A percentile compares a stretch with the other conserved stretches of the same genome.
phyloP scores from a whole-genome alignment of 1,140 invertebrate genomes.

The Zaprionus ornatus region DNA sequence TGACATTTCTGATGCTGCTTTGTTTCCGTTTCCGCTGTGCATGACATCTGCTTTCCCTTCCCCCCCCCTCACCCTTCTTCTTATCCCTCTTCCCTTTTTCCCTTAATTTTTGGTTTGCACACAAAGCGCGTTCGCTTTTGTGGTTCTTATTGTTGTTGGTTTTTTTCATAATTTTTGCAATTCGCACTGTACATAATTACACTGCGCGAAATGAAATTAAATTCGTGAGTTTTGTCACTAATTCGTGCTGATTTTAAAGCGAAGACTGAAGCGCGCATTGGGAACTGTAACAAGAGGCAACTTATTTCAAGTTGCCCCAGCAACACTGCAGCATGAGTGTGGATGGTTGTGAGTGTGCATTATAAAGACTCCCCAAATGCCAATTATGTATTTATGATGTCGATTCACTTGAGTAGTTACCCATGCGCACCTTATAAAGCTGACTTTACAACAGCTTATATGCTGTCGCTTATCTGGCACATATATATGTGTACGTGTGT shows the following conservation, averaged over 20 bases:
- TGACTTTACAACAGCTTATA: conserved; percentile 21
- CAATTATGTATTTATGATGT: conserved; percentile 67
- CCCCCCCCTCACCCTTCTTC: background rate
- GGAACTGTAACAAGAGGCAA: background rate
- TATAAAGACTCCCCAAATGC: conserved; percentile 25
- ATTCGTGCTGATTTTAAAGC: conserved; percentile 15
- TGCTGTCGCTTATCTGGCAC: conserved; percentile 26
- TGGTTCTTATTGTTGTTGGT: conserved; percentile 17
- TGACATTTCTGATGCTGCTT: conserved; percentile 62
- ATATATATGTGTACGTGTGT: conserved; percentile 6
- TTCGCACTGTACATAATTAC: conserved; percentile 55
- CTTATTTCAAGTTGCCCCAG: conserved; percentile 23
- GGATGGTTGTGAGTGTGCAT: conserved; percentile 1
- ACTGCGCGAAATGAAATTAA: conserved; percentile 43
- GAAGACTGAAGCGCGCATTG: conserved; percentile 35
- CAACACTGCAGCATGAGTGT: conserved; percentile 4
- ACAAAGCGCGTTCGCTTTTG: conserved; percentile 14
- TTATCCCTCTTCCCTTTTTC: background rate
- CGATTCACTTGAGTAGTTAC: conserved; percentile 61
- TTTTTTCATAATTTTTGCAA: conserved; percentile 31
- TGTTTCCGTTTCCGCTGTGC: conserved; percentile 74
- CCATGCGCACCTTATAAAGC: conserved; percentile 39
- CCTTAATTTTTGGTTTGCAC: background rate
- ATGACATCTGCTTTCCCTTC: conserved; percentile 45
- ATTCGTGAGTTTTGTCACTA: background rate